A percentile compares a stretch with the other conserved stretches of the same genome.
Evolutionary conservation across 2,113 vertebrate genomes (phyloP).

Genomic region (Phyllostomus discolor): DNA sequence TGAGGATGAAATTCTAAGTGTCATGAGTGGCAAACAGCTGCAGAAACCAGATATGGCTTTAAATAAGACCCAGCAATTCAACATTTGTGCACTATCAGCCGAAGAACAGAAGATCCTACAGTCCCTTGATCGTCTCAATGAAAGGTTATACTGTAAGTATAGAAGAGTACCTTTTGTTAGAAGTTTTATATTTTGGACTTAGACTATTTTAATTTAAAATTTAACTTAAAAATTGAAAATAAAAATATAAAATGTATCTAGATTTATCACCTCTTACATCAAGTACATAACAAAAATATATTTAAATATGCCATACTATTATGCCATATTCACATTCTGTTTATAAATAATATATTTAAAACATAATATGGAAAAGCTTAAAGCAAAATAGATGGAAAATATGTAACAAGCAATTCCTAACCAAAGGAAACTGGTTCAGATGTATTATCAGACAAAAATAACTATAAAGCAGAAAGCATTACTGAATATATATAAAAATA

Average conservation of each 20-base stretch:
- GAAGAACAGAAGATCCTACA: constrained; percentile 90
- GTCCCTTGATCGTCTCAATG: constrained; percentile 87
- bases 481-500: background rate
- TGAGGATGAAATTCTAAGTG: constrained; percentile 77
- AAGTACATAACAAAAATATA: background rate
- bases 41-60: constrained; percentile 57
- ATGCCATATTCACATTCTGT: background rate
- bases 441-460: background rate
- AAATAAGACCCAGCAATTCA: constrained; percentile 22
- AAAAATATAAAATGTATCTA: background rate
- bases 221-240: background rate
- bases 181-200: background rate
- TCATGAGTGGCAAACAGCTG: constrained; percentile 73
- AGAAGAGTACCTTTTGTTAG: background rate
- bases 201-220: constrained; percentile 1
- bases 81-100: constrained; percentile 78
- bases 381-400: background rate
- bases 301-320: background rate
- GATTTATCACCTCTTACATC: constrained; percentile 2
- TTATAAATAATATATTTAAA: background rate
- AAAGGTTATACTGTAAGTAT: constrained; percentile 87
- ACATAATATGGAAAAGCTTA: background rate
- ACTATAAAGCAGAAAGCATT: background rate
- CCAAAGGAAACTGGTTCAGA: background rate
- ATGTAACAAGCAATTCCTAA: background rate